These are phyloP conservation scores for Tetraodon nigroviridis DNA, from an alignment of 2,113 vertebrate genomes.

Conservation along the genomic window DNA sequence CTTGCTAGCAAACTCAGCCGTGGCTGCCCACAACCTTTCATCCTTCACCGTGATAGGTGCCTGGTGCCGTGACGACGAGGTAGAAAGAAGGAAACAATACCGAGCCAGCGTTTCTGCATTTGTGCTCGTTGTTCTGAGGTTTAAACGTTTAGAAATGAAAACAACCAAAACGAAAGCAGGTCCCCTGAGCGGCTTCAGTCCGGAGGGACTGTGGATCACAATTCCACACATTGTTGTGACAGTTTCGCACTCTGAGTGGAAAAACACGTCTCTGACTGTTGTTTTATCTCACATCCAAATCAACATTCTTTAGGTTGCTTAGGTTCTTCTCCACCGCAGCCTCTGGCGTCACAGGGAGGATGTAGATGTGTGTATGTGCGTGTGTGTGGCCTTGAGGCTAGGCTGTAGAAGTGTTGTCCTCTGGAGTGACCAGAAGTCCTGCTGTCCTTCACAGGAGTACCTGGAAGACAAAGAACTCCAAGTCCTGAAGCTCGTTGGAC, in stretches of 20 bases:
- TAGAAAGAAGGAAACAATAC: too few species aligned
- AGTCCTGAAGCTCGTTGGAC: slow-evolving; percentile 72
- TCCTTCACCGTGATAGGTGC: too few species aligned
- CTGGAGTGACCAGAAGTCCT: too few species aligned
- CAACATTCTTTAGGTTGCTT: slow-evolving; percentile 22
- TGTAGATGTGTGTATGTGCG: too few species aligned
- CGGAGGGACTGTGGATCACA: slow-evolving; percentile 22
- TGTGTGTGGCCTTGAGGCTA: too few species aligned
- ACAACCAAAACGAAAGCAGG: slow-evolving; percentile 11
- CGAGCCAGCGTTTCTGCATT: background rate
- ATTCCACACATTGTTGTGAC: slow-evolving; percentile 47
- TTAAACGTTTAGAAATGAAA: background rate
- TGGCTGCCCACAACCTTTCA: too few species aligned
- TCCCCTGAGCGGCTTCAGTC: slow-evolving; percentile 27
- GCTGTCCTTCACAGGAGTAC: slow-evolving; percentile 64
- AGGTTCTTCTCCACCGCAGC: slow-evolving; percentile 1
- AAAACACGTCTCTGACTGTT: slow-evolving; percentile 18
- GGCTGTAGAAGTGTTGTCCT: too few species aligned
- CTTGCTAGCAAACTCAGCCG: too few species aligned
- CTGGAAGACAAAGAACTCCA: slow-evolving; percentile 70
- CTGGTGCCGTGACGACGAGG: too few species aligned
- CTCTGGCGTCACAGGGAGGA: slow-evolving; percentile 5
- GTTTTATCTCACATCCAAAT: slow-evolving; percentile 45
- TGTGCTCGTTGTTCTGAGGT: slow-evolving; percentile 24
- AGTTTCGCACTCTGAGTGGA: slow-evolving; percentile 27